Evolutionary conservation across 2,797 vertebrate species (phyloP).

Genomic region (Sciurus carolinensis): DNA sequence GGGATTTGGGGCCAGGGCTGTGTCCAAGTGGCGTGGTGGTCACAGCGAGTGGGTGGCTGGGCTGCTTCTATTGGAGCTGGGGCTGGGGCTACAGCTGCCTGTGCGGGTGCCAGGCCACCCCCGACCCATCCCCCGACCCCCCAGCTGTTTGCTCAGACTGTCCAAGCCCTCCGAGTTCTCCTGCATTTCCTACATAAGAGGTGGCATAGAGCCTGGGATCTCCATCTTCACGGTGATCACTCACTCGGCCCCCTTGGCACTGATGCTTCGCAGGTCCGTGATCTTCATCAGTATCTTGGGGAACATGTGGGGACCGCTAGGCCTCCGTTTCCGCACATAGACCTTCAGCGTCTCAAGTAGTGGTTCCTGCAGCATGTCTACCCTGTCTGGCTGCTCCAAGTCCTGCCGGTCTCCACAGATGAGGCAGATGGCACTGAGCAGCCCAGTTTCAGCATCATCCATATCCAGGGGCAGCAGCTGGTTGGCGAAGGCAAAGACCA

Average conservation of each 20-base stretch:
- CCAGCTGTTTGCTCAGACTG: slow-evolving; percentile 89
- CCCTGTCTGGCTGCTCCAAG: slow-evolving; percentile 96
- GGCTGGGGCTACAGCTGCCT: slow-evolving; percentile 97
- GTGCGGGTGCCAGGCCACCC: slow-evolving; percentile 89
- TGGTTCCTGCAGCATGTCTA: slow-evolving; percentile 97
- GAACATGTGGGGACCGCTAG: slow-evolving; percentile 99
- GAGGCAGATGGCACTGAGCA: slow-evolving; percentile 99
- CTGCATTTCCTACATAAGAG: slow-evolving; percentile 99
- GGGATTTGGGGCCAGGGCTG: slow-evolving; percentile 42
- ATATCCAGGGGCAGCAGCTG: slow-evolving; percentile 98
- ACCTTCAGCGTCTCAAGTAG: slow-evolving; percentile 97
- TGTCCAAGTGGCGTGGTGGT: slow-evolving; percentile 82
- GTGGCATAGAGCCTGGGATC: slow-evolving; percentile 98
- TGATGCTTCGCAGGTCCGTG: slow-evolving; percentile 98
- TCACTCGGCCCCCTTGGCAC: slow-evolving; percentile 98
- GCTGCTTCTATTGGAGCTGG: slow-evolving; percentile 98
- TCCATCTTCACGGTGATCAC: slow-evolving; percentile 99
- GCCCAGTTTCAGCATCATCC: slow-evolving; percentile 97
- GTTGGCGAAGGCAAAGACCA: slow-evolving; percentile 98
- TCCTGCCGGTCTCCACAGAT: slow-evolving; percentile 99
- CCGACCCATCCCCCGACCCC: slow-evolving; percentile 84
- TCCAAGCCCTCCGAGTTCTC: slow-evolving; percentile 99
- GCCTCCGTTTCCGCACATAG: slow-evolving; percentile 97
- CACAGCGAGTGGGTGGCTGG: slow-evolving; percentile 97
- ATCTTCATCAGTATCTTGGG: slow-evolving; percentile 99